Conservation (phyloP, 2,797 vertebrate genomes). For the Todus mexicanus region DNA sequence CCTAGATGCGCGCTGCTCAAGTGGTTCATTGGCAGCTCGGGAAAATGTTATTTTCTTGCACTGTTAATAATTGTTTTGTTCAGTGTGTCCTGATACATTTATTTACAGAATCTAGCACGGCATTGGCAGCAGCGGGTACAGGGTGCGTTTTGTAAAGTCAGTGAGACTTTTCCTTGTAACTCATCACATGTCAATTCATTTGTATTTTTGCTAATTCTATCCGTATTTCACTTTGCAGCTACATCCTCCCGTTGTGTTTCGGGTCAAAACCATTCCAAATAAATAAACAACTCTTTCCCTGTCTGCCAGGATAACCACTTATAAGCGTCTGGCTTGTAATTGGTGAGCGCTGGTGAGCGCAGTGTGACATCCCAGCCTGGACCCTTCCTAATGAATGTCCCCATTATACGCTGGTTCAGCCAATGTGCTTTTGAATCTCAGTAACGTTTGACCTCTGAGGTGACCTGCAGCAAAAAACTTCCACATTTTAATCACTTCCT, state of each 20-base stretch:
- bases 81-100: not conserved
- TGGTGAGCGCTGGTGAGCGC: not conserved
- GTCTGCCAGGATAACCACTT: not conserved
- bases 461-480: not conserved
- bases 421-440: not conserved
- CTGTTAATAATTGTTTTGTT: not conserved
- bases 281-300: not conserved
- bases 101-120: not conserved
- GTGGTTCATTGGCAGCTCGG: not conserved
- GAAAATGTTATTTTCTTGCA: constrained; percentile 17
- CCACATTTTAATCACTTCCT: constrained; percentile 3
- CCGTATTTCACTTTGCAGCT: not conserved
- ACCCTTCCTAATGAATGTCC: constrained; percentile 1
- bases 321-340: not conserved
- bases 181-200: not conserved
- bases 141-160: not conserved
- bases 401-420: constrained; percentile 2
- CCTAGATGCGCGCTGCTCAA: not conserved
- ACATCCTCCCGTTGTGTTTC: not conserved
- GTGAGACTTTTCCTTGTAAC: not conserved
- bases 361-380: not conserved
- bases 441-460: not conserved
- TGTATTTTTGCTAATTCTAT: not conserved
- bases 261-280: not conserved
- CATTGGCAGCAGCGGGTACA: not conserved